Evolutionary conservation across 2,888 invertebrate species (phyloP), one percentile per base, ranked within the genome.

Genomic region (Nemotelus pantherinus): DNA sequence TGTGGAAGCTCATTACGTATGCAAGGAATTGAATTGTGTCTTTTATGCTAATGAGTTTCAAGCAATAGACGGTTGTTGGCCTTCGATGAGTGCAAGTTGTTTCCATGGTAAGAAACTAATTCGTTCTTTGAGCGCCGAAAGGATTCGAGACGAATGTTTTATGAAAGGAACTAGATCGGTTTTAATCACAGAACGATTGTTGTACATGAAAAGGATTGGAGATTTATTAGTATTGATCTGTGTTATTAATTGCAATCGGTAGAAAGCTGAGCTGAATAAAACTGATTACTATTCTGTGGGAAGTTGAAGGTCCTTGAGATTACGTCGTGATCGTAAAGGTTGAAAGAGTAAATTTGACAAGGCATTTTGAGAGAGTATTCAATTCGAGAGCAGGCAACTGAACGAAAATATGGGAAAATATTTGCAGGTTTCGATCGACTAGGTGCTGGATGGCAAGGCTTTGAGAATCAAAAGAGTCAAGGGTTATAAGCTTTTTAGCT

Each of bases 171-270:
- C 48, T 60, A 25, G 60, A 74, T 74, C 74, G 41, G 74, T 47
- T 74, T 74, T 74, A 74, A 74, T 74, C 74, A 74, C 74, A 74
- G 48, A 41, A 48, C 74, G 74, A 74, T 74, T 74, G 74, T 74
- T 48, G 39, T 48, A 39, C 10, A 71, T 63, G 74, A 74, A 74
- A 74, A 60, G 74, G 74, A 74, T 60, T 48, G 74, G n/a, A 74
- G 74, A 74, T 74, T 74, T 74, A 74, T 74, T 74, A 74, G 60
- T 74, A 74, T 74, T 74, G 74, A 74, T 74, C 74, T 50, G 74
- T 74, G 25, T 74, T 74, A 74, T 74, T 74, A 74, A 74, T 74
- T 74, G 74, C 60, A 74, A 60, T 48, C 47, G 74, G 39, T 48
- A 48, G 63, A 48, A 63, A 57, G 58, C 10, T 50, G 9, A 53